Conservation (phyloP, 2,113 vertebrate species). For the Campylomormyrus numenius region DNA sequence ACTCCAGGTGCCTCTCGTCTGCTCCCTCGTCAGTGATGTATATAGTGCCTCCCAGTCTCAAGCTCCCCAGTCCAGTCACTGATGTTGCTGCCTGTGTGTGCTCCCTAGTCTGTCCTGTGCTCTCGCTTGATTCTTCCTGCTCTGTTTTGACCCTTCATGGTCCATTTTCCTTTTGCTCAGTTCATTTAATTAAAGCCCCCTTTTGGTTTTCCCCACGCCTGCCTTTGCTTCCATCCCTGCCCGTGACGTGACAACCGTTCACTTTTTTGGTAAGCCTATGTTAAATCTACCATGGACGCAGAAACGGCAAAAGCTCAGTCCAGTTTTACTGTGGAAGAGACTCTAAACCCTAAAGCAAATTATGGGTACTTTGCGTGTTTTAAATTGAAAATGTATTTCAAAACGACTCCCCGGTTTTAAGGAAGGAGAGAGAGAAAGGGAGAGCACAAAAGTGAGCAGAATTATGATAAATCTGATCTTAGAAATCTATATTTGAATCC, state of each 20-base stretch:
- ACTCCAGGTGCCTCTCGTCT: too few relatives aligned
- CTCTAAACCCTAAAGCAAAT: constrained; percentile 12
- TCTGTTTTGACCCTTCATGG: too few relatives aligned
- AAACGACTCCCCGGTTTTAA: not conserved
- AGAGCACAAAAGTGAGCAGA: not conserved
- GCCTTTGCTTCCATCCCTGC: too few relatives aligned
- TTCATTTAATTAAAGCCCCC: too few relatives aligned
- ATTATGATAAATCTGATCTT: constrained; percentile 8
- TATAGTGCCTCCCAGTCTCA: too few relatives aligned
- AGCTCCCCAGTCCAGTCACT: too few relatives aligned
- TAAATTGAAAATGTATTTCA: constrained; percentile 15
- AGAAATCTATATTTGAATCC: constrained; percentile 12
- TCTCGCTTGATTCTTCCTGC: too few relatives aligned
- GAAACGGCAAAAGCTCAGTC: not conserved
- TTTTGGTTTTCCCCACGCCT: too few relatives aligned
- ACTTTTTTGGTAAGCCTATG: not conserved
- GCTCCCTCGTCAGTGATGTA: too few relatives aligned
- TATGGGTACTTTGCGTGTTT: constrained; percentile 10
- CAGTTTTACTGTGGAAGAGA: not conserved
- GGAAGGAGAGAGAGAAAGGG: not conserved
- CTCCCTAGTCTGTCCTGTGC: too few relatives aligned
- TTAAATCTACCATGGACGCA: not conserved
- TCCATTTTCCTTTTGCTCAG: too few relatives aligned
- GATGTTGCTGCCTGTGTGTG: too few relatives aligned
- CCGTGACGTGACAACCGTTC: not conserved